phyloP scores from a whole-genome alignment of 2,888 invertebrate species.

The Leptothorax acervorum region DNA sequence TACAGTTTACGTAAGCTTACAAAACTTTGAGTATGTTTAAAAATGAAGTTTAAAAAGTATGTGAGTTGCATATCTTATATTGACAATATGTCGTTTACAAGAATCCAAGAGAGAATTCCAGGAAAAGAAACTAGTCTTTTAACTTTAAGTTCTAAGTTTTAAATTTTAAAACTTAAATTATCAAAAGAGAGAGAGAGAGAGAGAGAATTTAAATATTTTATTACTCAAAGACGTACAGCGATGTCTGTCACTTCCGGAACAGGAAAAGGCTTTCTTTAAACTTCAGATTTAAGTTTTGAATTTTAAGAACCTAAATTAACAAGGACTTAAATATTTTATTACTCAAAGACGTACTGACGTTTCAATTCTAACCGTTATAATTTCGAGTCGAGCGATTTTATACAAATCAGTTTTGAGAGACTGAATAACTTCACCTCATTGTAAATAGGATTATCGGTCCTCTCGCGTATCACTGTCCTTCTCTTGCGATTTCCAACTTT shows the following conservation, averaged over 20 bases:
- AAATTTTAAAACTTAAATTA: background rate
- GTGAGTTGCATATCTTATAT: background rate
- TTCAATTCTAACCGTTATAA: background rate
- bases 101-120: background rate
- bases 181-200: too few species aligned
- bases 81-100: background rate
- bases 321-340: background rate
- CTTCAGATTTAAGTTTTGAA: background rate
- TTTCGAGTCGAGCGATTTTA: background rate
- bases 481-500: conserved; percentile 88
- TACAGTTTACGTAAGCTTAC: background rate
- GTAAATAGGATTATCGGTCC: conserved; percentile 89
- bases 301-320: background rate
- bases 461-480: conserved; percentile 87
- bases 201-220: background rate
- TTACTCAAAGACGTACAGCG: background rate
- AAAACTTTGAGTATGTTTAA: background rate
- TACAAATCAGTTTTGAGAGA: background rate
- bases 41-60: background rate
- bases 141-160: background rate
- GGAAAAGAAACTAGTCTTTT: background rate
- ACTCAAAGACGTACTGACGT: background rate
- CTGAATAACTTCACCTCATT: conserved; percentile 88
- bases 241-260: background rate
- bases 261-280: background rate